Evolutionary conservation across 2,888 invertebrate genomes (phyloP).

Genomic region (Thereva nobilitata): DNA sequence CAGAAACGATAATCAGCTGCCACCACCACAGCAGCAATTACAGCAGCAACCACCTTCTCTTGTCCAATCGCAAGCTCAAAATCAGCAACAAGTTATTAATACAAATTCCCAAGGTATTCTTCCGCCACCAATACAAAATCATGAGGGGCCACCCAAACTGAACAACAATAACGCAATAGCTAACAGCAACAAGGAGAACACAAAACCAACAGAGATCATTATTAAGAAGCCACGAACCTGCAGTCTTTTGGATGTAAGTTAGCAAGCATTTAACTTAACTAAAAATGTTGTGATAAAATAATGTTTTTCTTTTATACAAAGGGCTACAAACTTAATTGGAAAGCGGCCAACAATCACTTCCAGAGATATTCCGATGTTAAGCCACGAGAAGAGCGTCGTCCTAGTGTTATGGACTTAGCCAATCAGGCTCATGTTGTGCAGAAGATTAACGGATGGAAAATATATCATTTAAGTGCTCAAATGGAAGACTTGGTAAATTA

Average conservation of each 20-base stretch:
- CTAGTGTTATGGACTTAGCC: slow-evolving; percentile 85
- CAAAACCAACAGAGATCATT: slow-evolving; percentile 55
- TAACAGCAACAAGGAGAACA: slow-evolving; percentile 53
- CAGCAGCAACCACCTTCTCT: slow-evolving; percentile 7
- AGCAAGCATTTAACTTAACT: too few species aligned
- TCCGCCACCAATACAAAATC: not conserved
- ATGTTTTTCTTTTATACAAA: slow-evolving; percentile 54
- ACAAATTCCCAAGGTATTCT: not conserved
- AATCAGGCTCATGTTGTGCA: slow-evolving; percentile 84
- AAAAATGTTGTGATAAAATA: not conserved
- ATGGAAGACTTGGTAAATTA: slow-evolving; percentile 89
- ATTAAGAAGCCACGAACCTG: slow-evolving; percentile 55
- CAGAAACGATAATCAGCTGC: slow-evolving; percentile 53
- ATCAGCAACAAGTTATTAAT: slow-evolving; percentile 20
- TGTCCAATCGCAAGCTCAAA: slow-evolving; percentile 8
- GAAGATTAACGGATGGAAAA: slow-evolving; percentile 93
- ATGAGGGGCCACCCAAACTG: slow-evolving; percentile 1
- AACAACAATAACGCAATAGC: slow-evolving; percentile 34
- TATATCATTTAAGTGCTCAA: slow-evolving; percentile 88
- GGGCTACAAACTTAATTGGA: slow-evolving; percentile 71
- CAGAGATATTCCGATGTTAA: slow-evolving; percentile 80
- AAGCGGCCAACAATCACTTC: slow-evolving; percentile 76
- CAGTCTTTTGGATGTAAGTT: slow-evolving; percentile 53
- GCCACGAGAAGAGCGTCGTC: slow-evolving; percentile 82
- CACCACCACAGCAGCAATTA: slow-evolving; percentile 46